Evolutionary conservation across 2,797 vertebrate species (phyloP).

Genomic region (Psittacula derbiana): DNA sequence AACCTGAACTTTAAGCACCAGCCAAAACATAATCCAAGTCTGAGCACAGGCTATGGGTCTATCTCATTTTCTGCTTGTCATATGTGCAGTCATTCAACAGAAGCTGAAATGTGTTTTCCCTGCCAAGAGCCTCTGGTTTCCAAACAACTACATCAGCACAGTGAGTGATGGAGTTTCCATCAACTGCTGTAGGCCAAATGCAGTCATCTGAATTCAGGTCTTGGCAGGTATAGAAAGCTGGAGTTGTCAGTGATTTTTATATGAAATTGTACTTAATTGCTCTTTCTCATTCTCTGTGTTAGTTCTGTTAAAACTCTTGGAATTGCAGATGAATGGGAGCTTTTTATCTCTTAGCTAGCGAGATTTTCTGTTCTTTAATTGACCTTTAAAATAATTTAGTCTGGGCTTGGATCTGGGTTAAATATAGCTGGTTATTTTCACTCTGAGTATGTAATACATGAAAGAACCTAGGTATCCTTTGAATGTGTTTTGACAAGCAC

Average conservation of each 20-base stretch:
- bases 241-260: constrained; percentile 19
- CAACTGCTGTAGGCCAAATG: constrained; percentile 51
- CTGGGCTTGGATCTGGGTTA: constrained; percentile 50
- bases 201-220: constrained; percentile 54
- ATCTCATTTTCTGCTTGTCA: constrained; percentile 44
- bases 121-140: constrained; percentile 41
- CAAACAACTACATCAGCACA: constrained; percentile 37
- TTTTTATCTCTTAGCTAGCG: background rate
- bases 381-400: constrained; percentile 63
- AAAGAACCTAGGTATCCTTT: constrained; percentile 63
- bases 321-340: background rate
- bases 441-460: constrained; percentile 21
- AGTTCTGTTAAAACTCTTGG: background rate
- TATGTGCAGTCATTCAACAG: constrained; percentile 63
- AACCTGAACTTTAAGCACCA: constrained; percentile 55
- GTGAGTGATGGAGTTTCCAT: constrained; percentile 55
- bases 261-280: background rate
- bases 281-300: background rate
- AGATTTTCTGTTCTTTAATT: constrained; percentile 56
- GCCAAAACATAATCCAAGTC: constrained; percentile 48
- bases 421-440: constrained; percentile 70
- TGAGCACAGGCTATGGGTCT: constrained; percentile 17
- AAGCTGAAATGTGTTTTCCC: constrained; percentile 42
- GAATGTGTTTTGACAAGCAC: constrained; percentile 62
- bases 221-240: constrained; percentile 56